phyloP scores from a whole-genome alignment of 2,888 invertebrate genomes.

The Patella depressa region DNA sequence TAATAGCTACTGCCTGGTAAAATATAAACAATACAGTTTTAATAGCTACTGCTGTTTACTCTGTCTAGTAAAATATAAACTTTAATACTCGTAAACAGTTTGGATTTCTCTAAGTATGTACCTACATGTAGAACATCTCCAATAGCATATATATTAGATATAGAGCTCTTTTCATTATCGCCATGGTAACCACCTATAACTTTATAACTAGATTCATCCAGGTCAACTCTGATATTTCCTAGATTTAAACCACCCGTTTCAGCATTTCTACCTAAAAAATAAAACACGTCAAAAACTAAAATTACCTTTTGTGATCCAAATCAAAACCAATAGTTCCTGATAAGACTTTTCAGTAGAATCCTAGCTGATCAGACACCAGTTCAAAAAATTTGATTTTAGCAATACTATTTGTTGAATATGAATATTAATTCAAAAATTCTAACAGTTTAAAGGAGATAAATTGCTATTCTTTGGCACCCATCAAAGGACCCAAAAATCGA shows the following conservation, averaged over 20 bases:
- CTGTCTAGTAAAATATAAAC: conserved; percentile 40
- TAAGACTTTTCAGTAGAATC: too few relatives aligned
- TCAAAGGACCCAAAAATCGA: too few relatives aligned
- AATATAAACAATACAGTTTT: conserved; percentile 43
- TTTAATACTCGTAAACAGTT: conserved; percentile 55
- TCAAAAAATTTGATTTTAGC: too few relatives aligned
- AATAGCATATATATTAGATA: conserved; percentile 58
- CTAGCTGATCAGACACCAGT: too few relatives aligned
- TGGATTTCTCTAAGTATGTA: conserved; percentile 34
- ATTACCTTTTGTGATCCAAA: too few relatives aligned
- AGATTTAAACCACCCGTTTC: conserved; percentile 47
- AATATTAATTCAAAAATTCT: too few relatives aligned
- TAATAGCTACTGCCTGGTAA: conserved; percentile 57
- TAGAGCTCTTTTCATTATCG: conserved; percentile 52
- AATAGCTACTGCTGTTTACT: conserved; percentile 67
- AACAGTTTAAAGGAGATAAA: too few relatives aligned
- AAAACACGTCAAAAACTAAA: too few relatives aligned
- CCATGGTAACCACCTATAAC: conserved; percentile 53
- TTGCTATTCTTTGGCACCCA: too few relatives aligned
- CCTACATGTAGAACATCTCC: conserved; percentile 83
- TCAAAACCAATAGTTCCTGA: too few relatives aligned
- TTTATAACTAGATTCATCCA: conserved; percentile 46
- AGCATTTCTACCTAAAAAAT: conserved; percentile 49
- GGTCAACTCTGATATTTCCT: conserved; percentile 43
- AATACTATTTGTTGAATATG: too few relatives aligned